These are phyloP conservation scores for Beaufortia kweichowensis DNA, from an alignment of 2,113 vertebrate genomes.

Conservation along the genomic window DNA sequence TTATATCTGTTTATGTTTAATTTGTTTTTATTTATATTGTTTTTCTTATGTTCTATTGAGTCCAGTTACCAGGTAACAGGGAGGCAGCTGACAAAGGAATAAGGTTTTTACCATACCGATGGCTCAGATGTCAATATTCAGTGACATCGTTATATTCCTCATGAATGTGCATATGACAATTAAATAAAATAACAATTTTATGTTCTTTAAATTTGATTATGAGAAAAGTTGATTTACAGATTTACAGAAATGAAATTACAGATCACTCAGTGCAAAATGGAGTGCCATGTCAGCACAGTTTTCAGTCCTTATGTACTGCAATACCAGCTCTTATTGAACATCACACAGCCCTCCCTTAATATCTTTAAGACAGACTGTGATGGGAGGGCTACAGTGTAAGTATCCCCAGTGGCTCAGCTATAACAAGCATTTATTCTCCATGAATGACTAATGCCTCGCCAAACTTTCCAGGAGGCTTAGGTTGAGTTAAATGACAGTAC, in stretches of 20 bases:
- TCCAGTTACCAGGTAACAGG: no score
- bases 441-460: slow-evolving; percentile 49
- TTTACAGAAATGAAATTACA: neutral
- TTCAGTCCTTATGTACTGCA: neutral
- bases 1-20: no score
- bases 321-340: neutral
- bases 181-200: no score
- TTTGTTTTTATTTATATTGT: no score
- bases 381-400: neutral
- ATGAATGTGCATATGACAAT: no score
- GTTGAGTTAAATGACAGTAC: slow-evolving; percentile 62
- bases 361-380: neutral
- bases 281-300: slow-evolving; percentile 9
- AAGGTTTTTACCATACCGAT: no score
- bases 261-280: neutral
- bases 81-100: no score
- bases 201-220: neutral
- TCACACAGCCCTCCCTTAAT: neutral
- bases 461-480: slow-evolving; percentile 35
- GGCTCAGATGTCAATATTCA: no score
- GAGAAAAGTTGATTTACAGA: neutral
- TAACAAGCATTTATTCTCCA: slow-evolving; percentile 21
- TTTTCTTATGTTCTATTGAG: no score
- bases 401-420: slow-evolving; percentile 17
- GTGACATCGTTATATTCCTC: no score